Base-by-base conservation (phyloP, 2,888 invertebrate species). In the Eristalinus aeneus region DNA sequence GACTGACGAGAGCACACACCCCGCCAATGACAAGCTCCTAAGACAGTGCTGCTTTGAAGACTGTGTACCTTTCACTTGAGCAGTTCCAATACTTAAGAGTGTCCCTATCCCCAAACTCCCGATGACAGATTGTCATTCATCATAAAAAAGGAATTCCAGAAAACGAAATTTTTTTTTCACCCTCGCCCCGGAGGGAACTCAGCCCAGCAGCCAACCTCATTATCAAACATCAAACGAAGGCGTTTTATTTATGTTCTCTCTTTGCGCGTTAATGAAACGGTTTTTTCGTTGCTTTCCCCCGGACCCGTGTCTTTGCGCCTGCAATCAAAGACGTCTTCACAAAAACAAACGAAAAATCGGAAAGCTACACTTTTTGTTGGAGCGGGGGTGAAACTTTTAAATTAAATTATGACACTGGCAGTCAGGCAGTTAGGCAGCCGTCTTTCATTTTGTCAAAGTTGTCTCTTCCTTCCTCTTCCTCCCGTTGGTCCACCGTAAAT, bases 361-460 rank as follows among this genome's bases (percentile, higher is more conserved):
- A 53, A 53, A 12, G n/a, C 53, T 34, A 34, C 34, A 4, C 32
- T 27, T 34, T 32, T 10, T 4, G 36, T 34, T 16, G 34, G 16
- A 32, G 16, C 23, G 36, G 61, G 34, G 36, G 11, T n/a, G 61
- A 82, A 77, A 82, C 82, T 77, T 82, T 76, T 67, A 76, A 76
- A 82, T 82, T 82, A 82, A 82, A 82, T 82, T 82, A 82, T 82
- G 82, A 82, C 82, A 23, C 61, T 61, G 60, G 46, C 36, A 65
- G 34, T 23, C 67, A 64, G 65, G 75, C 65, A 53, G 68, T 81
- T 74, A n/a, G 39, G 39, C 39, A 39, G n/a, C 11, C 71, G 69
- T 75, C 80, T 65, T 53, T 71, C 58, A 65, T 53, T 76, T 54
- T 60, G 76, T 67, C 65, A 72, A 75, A 27, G 75, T 74, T 12